Percentiles rank a stretch among this genome's conserved stretches.
Evolutionary conservation across 2,113 vertebrate species (phyloP).

Genomic region (Vicugna pacos): DNA sequence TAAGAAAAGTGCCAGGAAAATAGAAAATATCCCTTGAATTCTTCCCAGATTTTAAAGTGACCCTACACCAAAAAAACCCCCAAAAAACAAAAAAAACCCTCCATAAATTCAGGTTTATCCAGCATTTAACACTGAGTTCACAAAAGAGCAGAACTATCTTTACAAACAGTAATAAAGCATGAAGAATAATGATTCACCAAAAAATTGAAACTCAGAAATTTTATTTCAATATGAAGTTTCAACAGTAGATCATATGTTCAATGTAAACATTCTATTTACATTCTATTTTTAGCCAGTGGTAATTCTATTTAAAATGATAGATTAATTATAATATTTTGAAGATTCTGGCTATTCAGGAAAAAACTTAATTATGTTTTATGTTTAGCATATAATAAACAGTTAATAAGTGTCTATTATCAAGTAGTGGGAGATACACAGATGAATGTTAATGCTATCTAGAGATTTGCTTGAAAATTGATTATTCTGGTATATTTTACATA

Average conservation of each 20-base stretch:
- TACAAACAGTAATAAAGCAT: not conserved
- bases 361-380: not conserved
- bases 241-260: not conserved
- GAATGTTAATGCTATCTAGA: not conserved
- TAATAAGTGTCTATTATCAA: not conserved
- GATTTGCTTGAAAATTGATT: not conserved
- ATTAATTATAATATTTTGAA: not conserved
- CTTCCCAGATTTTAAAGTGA: constrained; percentile 1
- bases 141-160: not conserved
- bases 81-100: not conserved
- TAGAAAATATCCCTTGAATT: not conserved
- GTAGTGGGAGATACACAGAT: not conserved
- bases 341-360: not conserved
- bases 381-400: not conserved
- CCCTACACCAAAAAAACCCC: not conserved
- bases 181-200: not conserved
- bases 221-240: constrained; percentile 24
- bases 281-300: not conserved
- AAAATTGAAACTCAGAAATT: not conserved
- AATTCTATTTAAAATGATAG: not conserved
- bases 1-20: not conserved
- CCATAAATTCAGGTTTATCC: not conserved
- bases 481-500: not conserved
- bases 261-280: not conserved
- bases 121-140: not conserved